Conservation (phyloP, 64 coral and sea anemone species). For the Exaiptasia diaphana region DNA sequence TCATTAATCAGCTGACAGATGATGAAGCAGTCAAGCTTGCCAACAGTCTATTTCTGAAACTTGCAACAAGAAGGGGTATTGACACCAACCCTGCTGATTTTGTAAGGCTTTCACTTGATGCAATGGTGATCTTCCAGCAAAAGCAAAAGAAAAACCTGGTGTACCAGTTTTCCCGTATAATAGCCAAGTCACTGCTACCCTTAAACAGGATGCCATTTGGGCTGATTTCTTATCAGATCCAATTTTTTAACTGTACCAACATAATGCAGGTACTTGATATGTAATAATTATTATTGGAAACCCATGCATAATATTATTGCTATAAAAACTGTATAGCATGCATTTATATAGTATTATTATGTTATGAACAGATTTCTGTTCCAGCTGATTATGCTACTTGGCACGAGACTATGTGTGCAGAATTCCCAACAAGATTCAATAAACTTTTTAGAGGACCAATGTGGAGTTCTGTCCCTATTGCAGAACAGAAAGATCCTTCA, state of each 20-base stretch:
- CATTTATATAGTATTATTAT: not conserved
- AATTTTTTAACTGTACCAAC: constrained; percentile 56
- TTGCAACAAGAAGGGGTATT: not conserved
- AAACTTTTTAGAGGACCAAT: constrained; percentile 49
- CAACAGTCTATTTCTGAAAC: not conserved
- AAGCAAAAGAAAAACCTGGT: constrained; percentile 38
- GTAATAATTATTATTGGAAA: not conserved
- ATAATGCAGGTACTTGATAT: constrained; percentile 48
- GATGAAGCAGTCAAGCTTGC: not conserved
- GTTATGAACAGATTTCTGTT: not conserved
- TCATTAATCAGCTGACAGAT: not conserved
- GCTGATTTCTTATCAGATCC: constrained; percentile 51
- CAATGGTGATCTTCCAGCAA: constrained; percentile 12
- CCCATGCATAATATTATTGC: not conserved
- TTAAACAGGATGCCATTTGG: constrained; percentile 69
- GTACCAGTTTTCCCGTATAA: constrained; percentile 32
- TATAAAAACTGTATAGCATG: not conserved
- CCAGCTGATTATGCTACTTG: not conserved
- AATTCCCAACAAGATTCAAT: constrained; percentile 26
- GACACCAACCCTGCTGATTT: constrained; percentile 26
- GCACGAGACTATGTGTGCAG: constrained; percentile 45
- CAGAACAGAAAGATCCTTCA: constrained; percentile 18
- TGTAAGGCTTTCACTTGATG: not conserved
- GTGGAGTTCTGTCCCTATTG: constrained; percentile 23
- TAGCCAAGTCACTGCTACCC: constrained; percentile 13